Evolutionary conservation across 2,797 vertebrate genomes (phyloP).

Genomic region (Diplodus sargus): DNA sequence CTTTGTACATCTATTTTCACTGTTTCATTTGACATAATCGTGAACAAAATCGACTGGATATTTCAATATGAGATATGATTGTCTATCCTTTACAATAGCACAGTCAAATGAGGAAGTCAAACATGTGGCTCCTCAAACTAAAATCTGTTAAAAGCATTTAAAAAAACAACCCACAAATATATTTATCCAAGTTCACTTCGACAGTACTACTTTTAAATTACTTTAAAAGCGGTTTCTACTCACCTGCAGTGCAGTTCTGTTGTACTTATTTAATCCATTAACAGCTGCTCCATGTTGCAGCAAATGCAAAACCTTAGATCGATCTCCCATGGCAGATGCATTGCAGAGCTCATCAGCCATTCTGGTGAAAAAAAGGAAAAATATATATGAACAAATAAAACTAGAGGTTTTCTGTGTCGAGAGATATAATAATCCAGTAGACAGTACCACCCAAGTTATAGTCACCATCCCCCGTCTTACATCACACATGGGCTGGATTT

Average conservation of each 20-base stretch:
- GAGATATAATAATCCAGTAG: background rate
- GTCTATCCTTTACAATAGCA: background rate
- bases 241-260: constrained; percentile 95
- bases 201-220: constrained; percentile 1
- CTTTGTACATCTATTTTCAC: background rate
- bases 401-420: background rate
- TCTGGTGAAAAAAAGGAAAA: constrained; percentile 72
- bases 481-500: constrained; percentile 18
- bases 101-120: constrained; percentile 33
- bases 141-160: background rate
- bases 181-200: background rate
- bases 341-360: constrained; percentile 90
- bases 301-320: constrained; percentile 84
- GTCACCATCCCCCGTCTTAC: constrained; percentile 25
- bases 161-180: background rate
- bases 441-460: background rate
- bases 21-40: background rate
- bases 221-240: constrained; percentile 72
- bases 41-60: background rate
- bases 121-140: background rate
- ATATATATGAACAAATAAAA: background rate
- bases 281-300: constrained; percentile 90
- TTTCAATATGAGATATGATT: background rate
- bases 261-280: constrained; percentile 90
- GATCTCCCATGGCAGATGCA: constrained; percentile 92